Percentiles rank a stretch among this genome's conserved stretches.
Evolutionary conservation across 2,113 vertebrate species (phyloP).

Genomic region (Nothobranchius kuhntae): DNA sequence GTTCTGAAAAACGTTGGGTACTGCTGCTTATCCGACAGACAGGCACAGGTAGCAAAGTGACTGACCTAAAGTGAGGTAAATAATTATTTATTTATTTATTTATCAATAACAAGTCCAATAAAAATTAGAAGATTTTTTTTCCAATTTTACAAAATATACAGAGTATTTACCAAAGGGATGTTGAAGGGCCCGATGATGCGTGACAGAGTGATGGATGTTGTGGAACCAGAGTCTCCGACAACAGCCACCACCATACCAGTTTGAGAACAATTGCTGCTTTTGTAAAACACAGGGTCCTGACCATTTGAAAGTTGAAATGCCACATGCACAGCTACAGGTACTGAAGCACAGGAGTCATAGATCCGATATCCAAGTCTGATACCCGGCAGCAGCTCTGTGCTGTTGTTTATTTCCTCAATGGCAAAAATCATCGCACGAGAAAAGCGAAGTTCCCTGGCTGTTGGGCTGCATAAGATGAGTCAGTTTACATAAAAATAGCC

Average conservation of each 20-base stretch:
- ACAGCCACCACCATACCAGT: slow-evolving; percentile 54
- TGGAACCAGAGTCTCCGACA: slow-evolving; percentile 73
- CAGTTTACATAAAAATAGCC: neutral
- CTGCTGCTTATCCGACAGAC: slow-evolving; percentile 74
- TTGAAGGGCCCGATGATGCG: slow-evolving; percentile 62
- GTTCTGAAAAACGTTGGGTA: slow-evolving; percentile 77
- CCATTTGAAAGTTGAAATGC: slow-evolving; percentile 69
- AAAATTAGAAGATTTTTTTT: neutral
- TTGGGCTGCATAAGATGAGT: slow-evolving; percentile 48
- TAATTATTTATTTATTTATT: neutral
- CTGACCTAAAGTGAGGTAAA: neutral
- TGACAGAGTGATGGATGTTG: slow-evolving; percentile 70
- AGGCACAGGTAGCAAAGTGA: slow-evolving; percentile 50
- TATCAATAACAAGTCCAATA: too few species aligned
- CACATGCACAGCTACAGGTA: slow-evolving; percentile 47
- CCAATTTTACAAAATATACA: slow-evolving; percentile 39
- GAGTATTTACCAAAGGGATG: slow-evolving; percentile 52
- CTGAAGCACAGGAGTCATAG: slow-evolving; percentile 70
- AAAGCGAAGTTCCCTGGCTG: slow-evolving; percentile 62
- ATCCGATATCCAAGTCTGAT: slow-evolving; percentile 72
- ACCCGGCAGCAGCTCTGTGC: slow-evolving; percentile 63
- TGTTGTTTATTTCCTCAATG: slow-evolving; percentile 77
- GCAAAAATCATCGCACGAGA: slow-evolving; percentile 71
- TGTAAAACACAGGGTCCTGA: slow-evolving; percentile 31
- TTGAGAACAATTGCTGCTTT: slow-evolving; percentile 19